Evolutionary conservation across 2,797 vertebrate species (phyloP), one percentile per base, ranked within the genome.

Genomic region (Euphonia xanthogaster): DNA sequence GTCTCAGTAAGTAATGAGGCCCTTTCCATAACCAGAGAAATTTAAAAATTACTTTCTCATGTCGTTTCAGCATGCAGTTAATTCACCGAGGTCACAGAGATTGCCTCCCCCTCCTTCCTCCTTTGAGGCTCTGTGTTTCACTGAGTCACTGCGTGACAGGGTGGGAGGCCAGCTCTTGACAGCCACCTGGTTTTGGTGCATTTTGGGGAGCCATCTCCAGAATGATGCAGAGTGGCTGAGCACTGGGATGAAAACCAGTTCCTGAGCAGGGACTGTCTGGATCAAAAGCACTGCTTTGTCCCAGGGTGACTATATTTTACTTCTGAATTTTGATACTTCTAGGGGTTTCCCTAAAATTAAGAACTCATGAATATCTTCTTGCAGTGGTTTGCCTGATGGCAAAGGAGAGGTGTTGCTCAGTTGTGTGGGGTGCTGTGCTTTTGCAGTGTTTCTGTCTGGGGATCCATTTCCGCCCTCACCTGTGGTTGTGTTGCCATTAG

Each of bases 41-140:
- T 68, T 42, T 42, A 39, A 65, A 74, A 53, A 55, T n/a, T 27
- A 12, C 47, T 68, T 16, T 82, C 31, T 73, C 2, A 0, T 44
- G 4, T 11, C 1, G 1, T 80, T 93, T 91, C 0, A 0, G 25
- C 6, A 7, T n/a, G 37, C 21, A 57, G 53, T 68, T 84, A 17
- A 20, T 72, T 87, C 65, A 17, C 30, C 0, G 2, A 60, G 57
- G 61, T 66, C 62, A 40, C 48, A 61, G 62, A 68, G 21, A 7
- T 35, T 60, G 25, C n/a, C 30, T 66, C n/a, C 28, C 7, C 37
- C 31, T 62, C 45, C 68, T 79, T 67, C 51, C 62, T 91, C 9
- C 40, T 33, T 16, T 8, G 28, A 61, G 39, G 10, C 42, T 60
- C 28, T 1, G 3, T 2, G 0, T 66, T 77, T 54, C 0, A 0